Base-by-base conservation (phyloP, 2,888 invertebrate genomes). In the Rosalia funebris region DNA sequence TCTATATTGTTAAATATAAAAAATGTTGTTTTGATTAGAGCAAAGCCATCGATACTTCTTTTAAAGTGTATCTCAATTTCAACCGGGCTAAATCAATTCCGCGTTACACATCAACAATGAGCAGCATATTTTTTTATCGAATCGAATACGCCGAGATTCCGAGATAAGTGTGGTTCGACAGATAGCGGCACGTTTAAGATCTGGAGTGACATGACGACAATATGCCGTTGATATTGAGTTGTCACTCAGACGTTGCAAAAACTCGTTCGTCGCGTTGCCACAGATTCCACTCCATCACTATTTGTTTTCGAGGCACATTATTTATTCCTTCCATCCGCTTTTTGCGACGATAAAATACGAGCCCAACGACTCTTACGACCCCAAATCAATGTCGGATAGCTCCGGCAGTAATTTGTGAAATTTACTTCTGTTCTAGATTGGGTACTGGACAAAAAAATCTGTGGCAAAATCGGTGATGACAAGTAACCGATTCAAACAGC, bases 171-270 rank as follows among this genome's bases (percentile, higher is more conserved):
- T 36, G 12, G 48, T 48, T 19, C 10, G 39, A 50, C 41, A 50
- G 39, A 25, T 50, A 20, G 39, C 50, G 39, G 25, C 25, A 39
- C 39, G 39, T 41, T 39, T 15, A 50, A 20, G 25, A 25, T 39
- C 15, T n/a, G 15, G 50, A 31, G 17, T 42, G 53, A 42, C 42
- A 37, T 31, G 32, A 53, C 53, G 42, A 53, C 53, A 53, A 53
- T 53, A 50, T 46, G 36, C 42, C 39, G 37, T 56, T 34, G 44
- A 48, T 65, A 65, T 65, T 65, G 65, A 65, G 60, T 62, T 65
- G 62, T 65, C 65, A 62, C 58, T 62, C 62, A 60, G 45, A 45
- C 42, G 55, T 42, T 53, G 20, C 57, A 65, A 62, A 65, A 65
- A 65, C 65, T 58, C 52, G 65, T 62, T 20, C 20, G 16, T 46